These are phyloP conservation scores for Pseudococcus viburni DNA, from an alignment of 2,888 invertebrate species.

Conservation along the genomic window DNA sequence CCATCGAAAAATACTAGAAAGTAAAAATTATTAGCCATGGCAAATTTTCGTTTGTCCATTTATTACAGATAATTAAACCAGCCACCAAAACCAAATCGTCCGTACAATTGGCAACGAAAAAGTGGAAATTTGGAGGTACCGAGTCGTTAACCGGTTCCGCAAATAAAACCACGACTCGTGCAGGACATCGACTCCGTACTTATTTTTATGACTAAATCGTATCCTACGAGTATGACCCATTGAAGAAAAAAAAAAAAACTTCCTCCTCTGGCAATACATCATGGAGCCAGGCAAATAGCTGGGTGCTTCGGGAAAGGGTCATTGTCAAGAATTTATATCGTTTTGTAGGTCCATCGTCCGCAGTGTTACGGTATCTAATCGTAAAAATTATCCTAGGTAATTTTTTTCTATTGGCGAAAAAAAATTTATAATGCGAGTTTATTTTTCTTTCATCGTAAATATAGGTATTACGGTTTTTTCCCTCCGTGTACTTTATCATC, in stretches of 20 bases:
- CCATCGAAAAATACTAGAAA: constrained; percentile 5
- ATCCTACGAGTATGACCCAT: no score
- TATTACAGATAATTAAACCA: not conserved
- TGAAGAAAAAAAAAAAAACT: not conserved
- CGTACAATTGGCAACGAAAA: not conserved
- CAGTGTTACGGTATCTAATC: constrained; percentile 23
- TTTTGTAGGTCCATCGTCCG: not conserved
- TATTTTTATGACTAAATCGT: constrained; percentile 11
- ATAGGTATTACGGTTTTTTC: constrained; percentile 7
- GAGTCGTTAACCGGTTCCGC: not conserved
- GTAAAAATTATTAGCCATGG: not conserved
- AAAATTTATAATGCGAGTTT: not conserved
- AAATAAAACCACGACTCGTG: not conserved
- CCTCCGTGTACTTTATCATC: not conserved
- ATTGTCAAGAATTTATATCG: constrained; percentile 20
- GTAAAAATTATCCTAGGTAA: constrained; percentile 24
- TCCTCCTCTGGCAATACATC: not conserved
- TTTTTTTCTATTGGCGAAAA: constrained; percentile 2
- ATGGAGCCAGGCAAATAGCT: no score
- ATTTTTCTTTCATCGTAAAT: not conserved
- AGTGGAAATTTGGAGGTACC: not conserved
- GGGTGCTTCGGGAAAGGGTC: not conserved
- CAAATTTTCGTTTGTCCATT: not conserved
- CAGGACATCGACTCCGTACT: constrained; percentile 18
- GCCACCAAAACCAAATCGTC: not conserved